These are phyloP conservation scores for Acanthoscelides obtectus DNA, from an alignment of 2,888 invertebrate genomes.

Conservation along the genomic window DNA sequence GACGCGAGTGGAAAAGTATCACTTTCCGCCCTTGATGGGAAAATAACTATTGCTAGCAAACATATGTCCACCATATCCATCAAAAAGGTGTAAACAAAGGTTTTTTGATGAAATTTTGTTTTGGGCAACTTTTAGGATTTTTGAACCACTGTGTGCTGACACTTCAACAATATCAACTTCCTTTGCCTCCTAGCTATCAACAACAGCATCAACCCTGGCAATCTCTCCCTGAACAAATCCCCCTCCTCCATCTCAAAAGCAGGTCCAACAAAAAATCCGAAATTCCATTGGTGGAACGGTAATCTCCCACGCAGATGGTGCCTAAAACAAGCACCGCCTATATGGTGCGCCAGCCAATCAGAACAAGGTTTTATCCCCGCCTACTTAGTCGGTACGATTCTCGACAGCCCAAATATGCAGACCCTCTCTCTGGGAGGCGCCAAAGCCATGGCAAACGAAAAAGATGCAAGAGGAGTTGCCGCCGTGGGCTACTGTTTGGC, in stretches of 20 bases:
- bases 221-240: conserved; percentile 13
- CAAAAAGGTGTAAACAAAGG: too few species aligned
- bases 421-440: conserved; percentile 54
- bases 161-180: conserved; percentile 14
- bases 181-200: conserved; percentile 3
- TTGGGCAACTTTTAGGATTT: too few species aligned
- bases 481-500: conserved; percentile 53
- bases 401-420: conserved; percentile 41
- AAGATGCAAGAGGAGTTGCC: conserved; percentile 49
- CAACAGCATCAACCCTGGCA: conserved; percentile 24
- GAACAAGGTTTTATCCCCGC: conserved; percentile 27
- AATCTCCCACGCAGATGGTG: conserved; percentile 18
- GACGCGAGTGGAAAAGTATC: too few species aligned
- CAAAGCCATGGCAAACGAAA: conserved; percentile 55
- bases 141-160: too few species aligned
- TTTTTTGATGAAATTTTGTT: too few species aligned
- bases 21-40: too few species aligned
- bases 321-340: conserved; percentile 37
- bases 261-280: conserved; percentile 27
- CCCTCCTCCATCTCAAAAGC: conserved; percentile 14
- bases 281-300: conserved; percentile 30
- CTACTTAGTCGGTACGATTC: conserved; percentile 30
- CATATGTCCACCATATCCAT: too few species aligned
- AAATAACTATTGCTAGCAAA: too few species aligned
- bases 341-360: conserved; percentile 49